Conservation (phyloP, 2,113 vertebrate species). For the Oryctolagus cuniculus region mOryCun1.1 NC_091449.1:44930001-44930500, state of each 20-base stretch:
- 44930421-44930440: too few relatives aligned
- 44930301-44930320: too few relatives aligned
- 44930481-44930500: too few relatives aligned
- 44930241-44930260: constrained; percentile 82
- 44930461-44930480: too few relatives aligned
- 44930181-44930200: constrained; percentile 16
- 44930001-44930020: not conserved
- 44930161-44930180: constrained; percentile 23
- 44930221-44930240: constrained; percentile 73
- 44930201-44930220: constrained; percentile 20
- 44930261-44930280: constrained; percentile 82
- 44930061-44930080: not conserved
- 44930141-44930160: constrained; percentile 5
- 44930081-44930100: not conserved
- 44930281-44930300: not conserved
- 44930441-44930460: too few relatives aligned
- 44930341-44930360: too few relatives aligned
- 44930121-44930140: not conserved
- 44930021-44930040: not conserved
- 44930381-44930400: too few relatives aligned
- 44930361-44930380: too few relatives aligned
- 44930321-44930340: too few relatives aligned
- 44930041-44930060: not conserved
- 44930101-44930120: not conserved
- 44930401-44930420: too few relatives aligned